Evolutionary conservation across 2,797 vertebrate species (phyloP).

Genomic region (Meda fulgida): DNA sequence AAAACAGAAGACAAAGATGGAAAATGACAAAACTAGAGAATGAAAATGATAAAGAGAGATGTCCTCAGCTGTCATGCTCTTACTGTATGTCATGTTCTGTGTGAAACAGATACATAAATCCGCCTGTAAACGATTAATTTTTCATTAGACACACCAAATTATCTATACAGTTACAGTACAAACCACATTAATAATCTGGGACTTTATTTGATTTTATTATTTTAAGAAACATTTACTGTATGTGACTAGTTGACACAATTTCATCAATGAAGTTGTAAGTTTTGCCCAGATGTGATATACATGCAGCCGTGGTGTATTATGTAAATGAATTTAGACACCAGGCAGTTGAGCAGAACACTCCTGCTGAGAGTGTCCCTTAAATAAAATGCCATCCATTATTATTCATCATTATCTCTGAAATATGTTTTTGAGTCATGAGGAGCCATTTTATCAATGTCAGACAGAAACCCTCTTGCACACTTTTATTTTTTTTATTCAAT

Average conservation of each 20-base stretch:
- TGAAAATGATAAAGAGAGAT: constrained; percentile 7
- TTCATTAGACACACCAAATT: not conserved
- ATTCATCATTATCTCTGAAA: constrained; percentile 39
- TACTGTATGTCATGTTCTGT: not conserved
- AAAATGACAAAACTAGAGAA: constrained; percentile 2
- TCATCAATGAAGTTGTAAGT: not conserved
- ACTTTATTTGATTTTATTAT: not conserved
- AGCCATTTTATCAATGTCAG: constrained; percentile 43
- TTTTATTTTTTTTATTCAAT: constrained; percentile 42
- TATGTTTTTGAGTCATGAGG: constrained; percentile 41
- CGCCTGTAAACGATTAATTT: not conserved
- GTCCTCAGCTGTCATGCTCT: not conserved
- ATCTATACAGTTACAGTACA: not conserved
- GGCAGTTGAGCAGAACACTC: not conserved
- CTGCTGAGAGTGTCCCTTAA: constrained; percentile 35
- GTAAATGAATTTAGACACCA: constrained; percentile 17
- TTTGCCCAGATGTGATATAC: not conserved
- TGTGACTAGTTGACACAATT: not conserved
- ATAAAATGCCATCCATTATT: constrained; percentile 42
- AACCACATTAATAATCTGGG: not conserved
- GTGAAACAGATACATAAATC: not conserved
- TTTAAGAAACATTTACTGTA: not conserved
- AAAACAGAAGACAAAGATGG: not conserved
- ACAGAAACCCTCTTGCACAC: constrained; percentile 12
- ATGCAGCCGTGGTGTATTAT: not conserved